phyloP scores from a whole-genome alignment of 2,113 vertebrate genomes.

The Podocnemis expansa region DNA sequence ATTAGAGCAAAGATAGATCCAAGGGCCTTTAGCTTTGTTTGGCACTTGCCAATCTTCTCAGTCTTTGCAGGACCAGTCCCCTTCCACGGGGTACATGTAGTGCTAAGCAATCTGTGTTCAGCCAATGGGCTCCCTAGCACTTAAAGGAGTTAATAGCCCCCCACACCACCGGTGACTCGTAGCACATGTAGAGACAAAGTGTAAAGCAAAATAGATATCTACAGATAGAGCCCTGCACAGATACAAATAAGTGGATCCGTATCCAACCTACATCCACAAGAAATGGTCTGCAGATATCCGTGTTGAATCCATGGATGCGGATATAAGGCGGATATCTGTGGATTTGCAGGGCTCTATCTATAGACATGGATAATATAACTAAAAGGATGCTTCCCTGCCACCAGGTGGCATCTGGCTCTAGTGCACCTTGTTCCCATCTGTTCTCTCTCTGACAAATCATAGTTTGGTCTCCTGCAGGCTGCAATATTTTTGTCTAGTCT shows the following conservation, averaged over 20 bases:
- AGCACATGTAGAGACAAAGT: neutral
- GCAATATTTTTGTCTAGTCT: neutral
- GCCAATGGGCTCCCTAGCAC: neutral
- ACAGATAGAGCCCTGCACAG: too few species aligned
- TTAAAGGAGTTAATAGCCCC: neutral
- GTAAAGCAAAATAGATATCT: too few species aligned
- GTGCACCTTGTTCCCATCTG: neutral
- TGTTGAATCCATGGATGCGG: too few species aligned
- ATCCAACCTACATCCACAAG: too few species aligned
- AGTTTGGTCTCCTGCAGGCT: neutral
- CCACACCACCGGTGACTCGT: neutral
- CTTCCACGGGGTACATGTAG: neutral
- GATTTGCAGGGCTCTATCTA: too few species aligned
- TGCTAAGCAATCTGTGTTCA: neutral
- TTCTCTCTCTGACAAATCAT: neutral
- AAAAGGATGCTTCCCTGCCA: too few species aligned
- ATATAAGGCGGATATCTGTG: too few species aligned
- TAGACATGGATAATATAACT: too few species aligned
- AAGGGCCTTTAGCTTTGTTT: neutral
- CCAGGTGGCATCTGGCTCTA: neutral
- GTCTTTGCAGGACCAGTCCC: neutral
- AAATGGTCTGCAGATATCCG: too few species aligned
- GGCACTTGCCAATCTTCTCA: neutral
- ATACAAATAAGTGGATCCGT: too few species aligned
- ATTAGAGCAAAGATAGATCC: neutral